Evolutionary conservation across 2,888 invertebrate genomes (phyloP).

Genomic region (Oscheius sp.): DNA sequence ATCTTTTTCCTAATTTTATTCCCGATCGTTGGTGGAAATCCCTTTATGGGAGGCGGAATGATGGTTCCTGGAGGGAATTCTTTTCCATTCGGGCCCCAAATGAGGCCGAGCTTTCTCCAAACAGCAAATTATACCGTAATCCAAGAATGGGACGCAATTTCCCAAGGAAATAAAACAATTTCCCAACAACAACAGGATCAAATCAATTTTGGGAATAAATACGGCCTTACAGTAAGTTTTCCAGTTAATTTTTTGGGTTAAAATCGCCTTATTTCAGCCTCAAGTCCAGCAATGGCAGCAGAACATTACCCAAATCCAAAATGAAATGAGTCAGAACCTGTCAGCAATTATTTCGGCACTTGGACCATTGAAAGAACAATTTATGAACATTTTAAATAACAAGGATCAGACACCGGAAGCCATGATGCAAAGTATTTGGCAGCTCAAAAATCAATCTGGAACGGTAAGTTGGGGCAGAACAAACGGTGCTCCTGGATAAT

Average conservation of each 20-base stretch:
- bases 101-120: neutral
- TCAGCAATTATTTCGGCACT: neutral
- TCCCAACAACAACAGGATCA: neutral
- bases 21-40: too few relatives aligned
- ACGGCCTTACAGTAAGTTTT: conserved; percentile 5
- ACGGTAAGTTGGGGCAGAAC: conserved; percentile 5
- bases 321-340: conserved; percentile 2
- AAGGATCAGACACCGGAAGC: neutral
- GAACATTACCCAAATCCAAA: neutral
- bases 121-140: neutral
- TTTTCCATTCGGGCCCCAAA: neutral
- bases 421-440: neutral
- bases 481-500: too few relatives aligned
- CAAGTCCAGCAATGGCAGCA: neutral
- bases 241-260: neutral
- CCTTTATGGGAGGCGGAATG: too few relatives aligned
- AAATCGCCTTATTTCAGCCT: neutral
- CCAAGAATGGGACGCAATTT: neutral
- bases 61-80: too few relatives aligned
- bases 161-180: neutral
- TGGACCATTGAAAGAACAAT: neutral
- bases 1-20: too few relatives aligned
- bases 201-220: neutral
- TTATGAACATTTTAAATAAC: neutral
- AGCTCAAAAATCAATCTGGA: neutral